Conservation (phyloP, 2,797 vertebrate species). For the Sebastes hubbsi region DNA sequence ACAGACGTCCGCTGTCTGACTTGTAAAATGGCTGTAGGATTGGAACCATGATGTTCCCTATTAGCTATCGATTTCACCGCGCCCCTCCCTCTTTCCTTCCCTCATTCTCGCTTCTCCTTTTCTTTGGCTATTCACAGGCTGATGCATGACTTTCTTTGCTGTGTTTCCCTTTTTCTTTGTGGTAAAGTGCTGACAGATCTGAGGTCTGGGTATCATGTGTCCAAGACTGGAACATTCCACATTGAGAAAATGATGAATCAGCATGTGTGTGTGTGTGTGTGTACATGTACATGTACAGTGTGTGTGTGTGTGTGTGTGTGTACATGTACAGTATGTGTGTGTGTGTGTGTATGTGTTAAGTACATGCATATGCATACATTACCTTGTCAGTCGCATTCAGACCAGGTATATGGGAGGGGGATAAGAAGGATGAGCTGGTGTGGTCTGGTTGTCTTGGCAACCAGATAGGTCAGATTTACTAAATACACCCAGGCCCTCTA, state of each 20-base stretch:
- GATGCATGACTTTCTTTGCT: neutral
- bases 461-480: constrained; percentile 9
- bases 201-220: neutral
- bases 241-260: neutral
- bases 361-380: neutral
- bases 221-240: neutral
- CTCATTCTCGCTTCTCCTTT: constrained; percentile 33
- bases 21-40: constrained; percentile 39
- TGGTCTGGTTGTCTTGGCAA: constrained; percentile 49
- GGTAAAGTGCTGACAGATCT: neutral
- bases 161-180: neutral
- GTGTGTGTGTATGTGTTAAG: neutral
- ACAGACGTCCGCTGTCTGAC: constrained; percentile 12
- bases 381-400: constrained; percentile 23
- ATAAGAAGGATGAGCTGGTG: neutral
- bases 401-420: constrained; percentile 2
- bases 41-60: constrained; percentile 8
- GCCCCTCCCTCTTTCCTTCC: neutral
- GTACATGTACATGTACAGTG: no score
- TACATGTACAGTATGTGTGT: neutral
- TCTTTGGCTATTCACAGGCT: constrained; percentile 13
- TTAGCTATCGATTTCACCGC: neutral
- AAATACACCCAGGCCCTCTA: neutral
- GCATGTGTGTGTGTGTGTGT: neutral
- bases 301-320: neutral